These are phyloP conservation scores for Rhagium mordax DNA, from an alignment of 2,888 invertebrate genomes.

Conservation along the genomic window DNA sequence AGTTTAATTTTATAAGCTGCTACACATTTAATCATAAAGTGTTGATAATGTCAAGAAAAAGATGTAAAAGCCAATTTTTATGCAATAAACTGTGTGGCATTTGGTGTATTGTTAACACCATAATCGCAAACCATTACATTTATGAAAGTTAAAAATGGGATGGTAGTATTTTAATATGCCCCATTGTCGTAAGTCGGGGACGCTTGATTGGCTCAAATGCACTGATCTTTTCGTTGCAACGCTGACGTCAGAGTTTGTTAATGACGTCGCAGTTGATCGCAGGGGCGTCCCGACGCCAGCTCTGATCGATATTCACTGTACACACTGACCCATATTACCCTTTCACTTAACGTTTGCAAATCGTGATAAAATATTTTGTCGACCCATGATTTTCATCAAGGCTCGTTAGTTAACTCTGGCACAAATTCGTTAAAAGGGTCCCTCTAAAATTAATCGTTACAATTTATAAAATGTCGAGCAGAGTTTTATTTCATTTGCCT, in stretches of 20 bases:
- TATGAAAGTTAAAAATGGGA: conserved; percentile 11
- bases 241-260: conserved; percentile 59
- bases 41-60: too few relatives aligned
- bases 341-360: conserved; percentile 59
- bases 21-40: too few relatives aligned
- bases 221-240: conserved; percentile 31
- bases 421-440: too few relatives aligned
- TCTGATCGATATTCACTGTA: conserved; percentile 59
- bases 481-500: background rate
- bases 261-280: conserved; percentile 57
- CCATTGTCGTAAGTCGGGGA: background rate
- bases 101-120: background rate
- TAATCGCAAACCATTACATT: background rate
- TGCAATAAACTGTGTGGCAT: too few relatives aligned
- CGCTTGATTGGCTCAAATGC: conserved; percentile 36
- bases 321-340: conserved; percentile 67
- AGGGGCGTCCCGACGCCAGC: conserved; percentile 53
- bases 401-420: background rate
- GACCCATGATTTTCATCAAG: background rate
- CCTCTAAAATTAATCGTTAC: background rate
- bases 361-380: conserved; percentile 41
- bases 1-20: too few relatives aligned
- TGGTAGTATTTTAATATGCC: background rate
- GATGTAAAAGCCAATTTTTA: too few relatives aligned
- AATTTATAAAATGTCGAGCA: background rate